A percentile compares a stretch with the other conserved stretches of the same genome.
Conservation (phyloP, 1,140 invertebrate genomes). For the Ceratina japonica region DNA sequence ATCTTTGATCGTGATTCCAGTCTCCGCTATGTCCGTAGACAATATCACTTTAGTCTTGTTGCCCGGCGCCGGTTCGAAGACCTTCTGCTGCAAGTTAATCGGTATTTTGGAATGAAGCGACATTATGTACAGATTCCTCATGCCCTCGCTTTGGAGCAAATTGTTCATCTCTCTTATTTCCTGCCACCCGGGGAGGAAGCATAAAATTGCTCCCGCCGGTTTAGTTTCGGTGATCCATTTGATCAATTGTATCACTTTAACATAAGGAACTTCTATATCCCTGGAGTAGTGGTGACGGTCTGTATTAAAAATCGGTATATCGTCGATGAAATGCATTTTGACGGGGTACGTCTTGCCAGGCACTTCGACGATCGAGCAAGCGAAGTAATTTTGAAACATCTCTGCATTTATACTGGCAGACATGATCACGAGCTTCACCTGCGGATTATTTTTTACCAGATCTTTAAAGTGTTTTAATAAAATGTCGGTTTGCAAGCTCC, state of each 20-base stretch:
- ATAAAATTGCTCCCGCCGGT: conserved; percentile 81
- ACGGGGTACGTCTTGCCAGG: conserved; percentile 82
- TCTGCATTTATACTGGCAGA: conserved; percentile 91
- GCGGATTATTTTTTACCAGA: conserved; percentile 76
- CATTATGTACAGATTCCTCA: conserved; percentile 72
- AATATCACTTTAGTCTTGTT: conserved; percentile 92
- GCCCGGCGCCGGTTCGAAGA: conserved; percentile 82
- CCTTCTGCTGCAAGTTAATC: conserved; percentile 84
- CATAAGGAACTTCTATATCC: not conserved
- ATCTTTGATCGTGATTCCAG: conserved; percentile 96
- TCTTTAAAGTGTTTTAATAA: conserved; percentile 81
- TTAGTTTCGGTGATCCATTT: conserved; percentile 75
- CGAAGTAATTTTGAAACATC: conserved; percentile 88
- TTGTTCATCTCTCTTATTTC: conserved; percentile 73
- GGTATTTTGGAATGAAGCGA: conserved; percentile 87
- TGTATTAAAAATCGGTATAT: conserved; percentile 58
- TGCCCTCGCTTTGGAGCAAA: not conserved
- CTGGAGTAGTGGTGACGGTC: not conserved
- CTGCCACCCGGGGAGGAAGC: conserved; percentile 84
- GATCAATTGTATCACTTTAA: conserved; percentile 62
- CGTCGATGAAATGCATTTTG: conserved; percentile 80
- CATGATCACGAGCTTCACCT: conserved; percentile 87
- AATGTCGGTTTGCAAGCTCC: conserved; percentile 84
- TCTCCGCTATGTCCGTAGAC: conserved; percentile 98
- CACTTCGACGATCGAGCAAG: conserved; percentile 74